Evolutionary conservation across 2,888 invertebrate species (phyloP), one percentile per base, ranked within the genome.

Genomic region (Agapostemon virescens): DNA sequence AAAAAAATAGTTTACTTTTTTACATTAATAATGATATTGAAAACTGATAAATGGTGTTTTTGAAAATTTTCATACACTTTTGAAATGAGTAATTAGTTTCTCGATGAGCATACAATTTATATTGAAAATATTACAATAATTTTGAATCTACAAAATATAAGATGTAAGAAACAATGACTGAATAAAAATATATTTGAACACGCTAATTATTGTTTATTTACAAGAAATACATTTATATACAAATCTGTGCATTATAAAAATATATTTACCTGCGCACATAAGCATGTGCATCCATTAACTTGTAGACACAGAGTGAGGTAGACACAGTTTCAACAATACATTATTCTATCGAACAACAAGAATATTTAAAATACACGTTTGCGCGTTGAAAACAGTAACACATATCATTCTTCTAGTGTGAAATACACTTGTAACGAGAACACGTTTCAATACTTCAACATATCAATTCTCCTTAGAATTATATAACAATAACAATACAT

Each of bases 191-290:
- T 23, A 40, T 75, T 67, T 26, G 67, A 72, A 77, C 30, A 55
- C 73, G 77, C 58, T 30, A 36, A 17, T 69, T 69, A 55, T 61
- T 33, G 63, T 79, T 58, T 85, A 85, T 86, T 83, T 85, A 86
- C 78, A 85, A 75, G n/a, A 84, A 83, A 45, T 69, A 79, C 55
- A 40, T 61, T 36, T 69, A 67, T 79, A 75, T 67, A 82, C 75
- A 84, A 69, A 82, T 82, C 74, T 84, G 85, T 84, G 76, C 76
- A 69, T 81, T 88, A 88, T 79, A 87, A 88, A 87, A 88, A 87
- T 88, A 87, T 86, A 87, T 84, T 69, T 72, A 82, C 79, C 66
- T 81, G 79, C 83, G 64, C 77, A 83, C 70, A 17, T 73, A 86
- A 85, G 81, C 85, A 52, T 84, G 79, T 79, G 67, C 63, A 81